Base-by-base conservation (phyloP, 2,113 vertebrate genomes). In the Toxotes chatareus region DNA sequence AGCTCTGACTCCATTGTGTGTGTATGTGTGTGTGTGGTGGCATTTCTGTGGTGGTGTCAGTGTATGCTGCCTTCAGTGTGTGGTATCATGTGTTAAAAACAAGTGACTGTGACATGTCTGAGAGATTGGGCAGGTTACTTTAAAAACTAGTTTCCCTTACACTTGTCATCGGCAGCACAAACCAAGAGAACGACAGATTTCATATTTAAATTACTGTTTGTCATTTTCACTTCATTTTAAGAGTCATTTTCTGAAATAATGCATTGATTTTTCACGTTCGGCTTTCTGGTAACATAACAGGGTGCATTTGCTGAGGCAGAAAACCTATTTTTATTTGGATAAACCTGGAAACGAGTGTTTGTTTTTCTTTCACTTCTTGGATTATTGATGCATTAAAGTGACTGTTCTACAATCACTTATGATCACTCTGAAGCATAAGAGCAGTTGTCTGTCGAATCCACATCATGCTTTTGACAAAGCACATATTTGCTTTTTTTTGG, bases 301-400 rank as follows among this genome's bases (percentile, higher is more conserved):
- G 46, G 27, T 27, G 7, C 36, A 31, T 71, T 53, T 47, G n/a
- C 44, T 62, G 27, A 10, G 47, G 6, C 10, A 49, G 19, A 67
- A 73, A 49, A 70, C 49, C 7, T 8, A 34, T 27, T 83, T 71
- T 46, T 23, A 57, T 72, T 57, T 70, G 21, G 38, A 63, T 59
- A 23, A 73, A 51, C 21, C 46, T 66, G 51, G 42, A 55, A 51
- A 65, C 2, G 23, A 61, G 46, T 12, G 17, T 63, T 73, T 73
- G 14, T 78, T 80, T 73, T 67, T 62, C 36, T 56, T 7, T 76
- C 19, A 16, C 71, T 76, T 36, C 17, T 73, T 63, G 36, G 68
- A 61, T 79, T 47, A 76, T 72, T 73, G 66, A 78, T 74, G 70
- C 74, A 53, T 79, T 62, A 56, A 73, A 80, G 61, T 42, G 44